Evolutionary conservation across 2,888 invertebrate genomes (phyloP), one percentile per base, ranked within the genome.

Genomic region (Cataglyphis livida): DNA sequence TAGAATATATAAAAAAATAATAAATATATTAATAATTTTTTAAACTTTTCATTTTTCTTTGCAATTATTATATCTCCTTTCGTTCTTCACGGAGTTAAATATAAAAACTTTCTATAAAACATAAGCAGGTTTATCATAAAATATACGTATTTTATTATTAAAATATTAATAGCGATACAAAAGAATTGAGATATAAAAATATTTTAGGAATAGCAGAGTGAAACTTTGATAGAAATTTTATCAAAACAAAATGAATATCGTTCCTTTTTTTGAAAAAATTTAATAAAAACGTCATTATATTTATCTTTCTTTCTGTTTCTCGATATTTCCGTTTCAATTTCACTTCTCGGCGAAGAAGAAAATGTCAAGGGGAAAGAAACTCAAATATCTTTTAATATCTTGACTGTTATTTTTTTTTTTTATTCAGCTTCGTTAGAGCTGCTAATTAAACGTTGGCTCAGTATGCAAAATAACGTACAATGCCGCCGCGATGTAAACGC

Each of bases 401-500:
- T 25, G 25, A 21, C 38, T 65, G 32, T 75, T 54, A 66, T 66
- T 12, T 38, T 78, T 59, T 73, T 59, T 73, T 21, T 21, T 38
- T 18, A 59, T 44, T 59, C 3, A 15, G 71, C 78, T 71, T 79
- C 18, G 41, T 78, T 57, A 35, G 35, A 35, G 25, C 25, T 59
- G 59, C 59, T 79, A 73, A 66, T 76, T 68, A 66, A 35, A 18
- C 57, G 32, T 57, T 70, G 32, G 1, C 57, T 7, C 25, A 32
- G 41, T 57, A 38, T 54, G 71, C 78, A 78, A 78, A 70, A 54
- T 44, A 57, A 35, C 35, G 32, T 12, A 21, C 28, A 51, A 70
- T 62, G 25, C 21, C 28, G 18, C 28, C 41, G 54, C 73, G 78
- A 1, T 71, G 51, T 54, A 18, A 54, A 76, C 66, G 51, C 71